Evolutionary conservation across 2,113 vertebrate genomes (phyloP), one percentile per base, ranked within the genome.

Genomic region (Oceanodroma tethys): DNA sequence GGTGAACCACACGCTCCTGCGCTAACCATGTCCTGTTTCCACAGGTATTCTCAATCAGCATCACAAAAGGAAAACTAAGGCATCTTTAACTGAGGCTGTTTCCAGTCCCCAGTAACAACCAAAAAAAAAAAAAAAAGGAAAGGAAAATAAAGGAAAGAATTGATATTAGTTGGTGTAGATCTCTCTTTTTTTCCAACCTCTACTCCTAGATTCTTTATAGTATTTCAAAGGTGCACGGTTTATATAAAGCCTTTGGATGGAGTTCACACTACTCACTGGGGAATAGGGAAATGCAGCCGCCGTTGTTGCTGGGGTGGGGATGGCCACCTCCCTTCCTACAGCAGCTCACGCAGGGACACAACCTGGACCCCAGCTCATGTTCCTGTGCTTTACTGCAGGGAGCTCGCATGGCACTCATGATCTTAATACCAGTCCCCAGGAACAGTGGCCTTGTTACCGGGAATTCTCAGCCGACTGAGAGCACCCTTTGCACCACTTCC

Each of bases 101-200:
- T 71, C 1, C 0, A 94, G 87, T 27, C 63, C 66, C 74, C 55
- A 80, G 36, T 86, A 81, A 90, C 42, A 86, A 88, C n/a, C 22
- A 58, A 58, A 81, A 83, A 88, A 53, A 11, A 36, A 40, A n/a
- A n/a, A 34, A 45, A 34, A 26, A 52, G 34, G 65, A 53, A 76
- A 87, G 84, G 90, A 91, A 93, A 97, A 97, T 95, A 97, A 97
- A 97, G 68, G 43, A 90, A 92, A 95, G 52, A 91, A 82, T 70
- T 96, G 89, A 43, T 95, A 94, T 48, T 89, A 65, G 29, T 62
- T 74, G 58, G 53, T 86, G 93, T 86, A 83, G 45, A n/a, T 63
- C n/a, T 85, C 63, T 62, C 11, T 76, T 67, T 65, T 72, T 82
- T 42, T 62, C 9, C 60, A 88, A 6, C 5, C 48, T 75, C 27